Percentiles rank a stretch among this genome's conserved stretches.
These are phyloP conservation scores for Benthosema pterotum DNA, from an alignment of 2,797 vertebrate genomes.

Conservation along the genomic window DNA sequence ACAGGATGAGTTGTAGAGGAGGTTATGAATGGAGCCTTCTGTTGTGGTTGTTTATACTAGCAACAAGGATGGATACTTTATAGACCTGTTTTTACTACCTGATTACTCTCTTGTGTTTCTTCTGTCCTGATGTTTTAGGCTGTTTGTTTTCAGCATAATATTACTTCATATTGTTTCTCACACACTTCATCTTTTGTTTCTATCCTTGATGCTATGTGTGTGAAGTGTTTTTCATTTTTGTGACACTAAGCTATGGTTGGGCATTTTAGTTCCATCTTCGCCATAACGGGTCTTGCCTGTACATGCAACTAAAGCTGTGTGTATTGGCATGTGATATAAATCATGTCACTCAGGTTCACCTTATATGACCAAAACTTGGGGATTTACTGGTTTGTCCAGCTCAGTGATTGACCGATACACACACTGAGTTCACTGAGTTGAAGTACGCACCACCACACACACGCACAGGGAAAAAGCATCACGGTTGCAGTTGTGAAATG, in stretches of 20 bases:
- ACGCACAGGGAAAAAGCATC: no score
- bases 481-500: slow-evolving; percentile 10
- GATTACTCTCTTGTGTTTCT: no score
- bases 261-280: slow-evolving; percentile 25
- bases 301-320: slow-evolving; percentile 20
- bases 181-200: no score
- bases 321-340: slow-evolving; percentile 28
- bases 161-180: no score
- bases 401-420: background rate
- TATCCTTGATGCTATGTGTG: slow-evolving; percentile 4
- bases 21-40: no score
- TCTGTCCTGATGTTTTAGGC: no score
- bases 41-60: no score
- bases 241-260: slow-evolving; percentile 17
- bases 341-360: slow-evolving; percentile 5
- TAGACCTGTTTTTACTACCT: no score
- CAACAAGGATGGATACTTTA: no score
- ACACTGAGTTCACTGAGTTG: background rate
- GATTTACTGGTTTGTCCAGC: background rate
- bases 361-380: background rate
- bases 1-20: no score
- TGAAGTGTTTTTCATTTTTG: background rate
- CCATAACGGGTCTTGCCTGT: background rate
- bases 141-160: no score
- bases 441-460: background rate